phyloP scores from a whole-genome alignment of 2,888 invertebrate species.

The Protophormia terraenovae region DNA sequence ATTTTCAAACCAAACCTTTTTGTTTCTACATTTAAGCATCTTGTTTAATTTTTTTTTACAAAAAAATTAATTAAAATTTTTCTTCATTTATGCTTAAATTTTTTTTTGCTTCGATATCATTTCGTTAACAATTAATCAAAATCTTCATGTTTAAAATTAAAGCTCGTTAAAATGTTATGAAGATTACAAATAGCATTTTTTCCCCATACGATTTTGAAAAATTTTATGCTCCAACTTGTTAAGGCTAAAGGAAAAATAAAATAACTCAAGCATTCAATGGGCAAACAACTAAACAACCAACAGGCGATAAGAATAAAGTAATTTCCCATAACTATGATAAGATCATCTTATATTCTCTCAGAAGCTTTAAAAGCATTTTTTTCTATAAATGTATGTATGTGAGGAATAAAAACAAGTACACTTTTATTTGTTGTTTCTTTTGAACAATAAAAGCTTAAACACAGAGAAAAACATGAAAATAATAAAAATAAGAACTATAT shows the following conservation, averaged over 20 bases:
- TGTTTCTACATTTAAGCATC: background rate
- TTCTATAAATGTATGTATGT: background rate
- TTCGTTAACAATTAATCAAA: slow-evolving; percentile 65
- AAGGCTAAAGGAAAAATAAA: background rate
- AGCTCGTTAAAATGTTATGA: slow-evolving; percentile 63
- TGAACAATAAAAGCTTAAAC: slow-evolving; percentile 26
- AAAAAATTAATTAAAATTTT: slow-evolving; percentile 46
- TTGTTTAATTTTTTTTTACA: background rate
- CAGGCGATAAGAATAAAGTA: slow-evolving; percentile 64
- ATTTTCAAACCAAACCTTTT: background rate
- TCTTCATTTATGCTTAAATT: background rate
- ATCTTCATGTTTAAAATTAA: slow-evolving; percentile 63
- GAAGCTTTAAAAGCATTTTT: slow-evolving; percentile 45
- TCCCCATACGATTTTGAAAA: slow-evolving; percentile 20
- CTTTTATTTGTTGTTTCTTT: background rate
- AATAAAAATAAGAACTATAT: background rate
- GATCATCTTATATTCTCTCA: slow-evolving; percentile 54
- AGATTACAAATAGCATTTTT: slow-evolving; percentile 63
- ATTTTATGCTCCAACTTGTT: slow-evolving; percentile 35
- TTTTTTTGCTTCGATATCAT: slow-evolving; percentile 17
- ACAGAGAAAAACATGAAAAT: background rate
- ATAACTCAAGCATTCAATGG: background rate
- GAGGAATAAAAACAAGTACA: background rate
- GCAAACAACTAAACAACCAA: background rate
- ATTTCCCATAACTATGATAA: slow-evolving; percentile 68